phyloP scores from a whole-genome alignment of 2,797 vertebrate genomes.

The Cyclura pinguis region DNA sequence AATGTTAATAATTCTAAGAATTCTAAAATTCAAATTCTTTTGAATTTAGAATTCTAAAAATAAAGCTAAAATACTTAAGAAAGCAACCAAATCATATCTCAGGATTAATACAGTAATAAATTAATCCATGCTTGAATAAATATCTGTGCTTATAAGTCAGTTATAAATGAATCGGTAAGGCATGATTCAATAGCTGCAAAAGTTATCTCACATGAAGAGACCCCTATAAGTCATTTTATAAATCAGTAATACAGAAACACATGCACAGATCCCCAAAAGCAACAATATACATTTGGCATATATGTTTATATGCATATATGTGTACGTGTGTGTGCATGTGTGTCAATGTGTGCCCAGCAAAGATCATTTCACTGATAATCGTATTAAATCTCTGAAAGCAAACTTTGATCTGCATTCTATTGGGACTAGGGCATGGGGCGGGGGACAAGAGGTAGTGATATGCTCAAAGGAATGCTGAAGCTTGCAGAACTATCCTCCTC shows the following conservation, averaged over 20 bases:
- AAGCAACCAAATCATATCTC: not conserved
- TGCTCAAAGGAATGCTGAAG: not conserved
- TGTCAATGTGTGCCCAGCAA: not conserved
- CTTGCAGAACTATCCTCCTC: not conserved
- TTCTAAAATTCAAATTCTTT: too few relatives aligned
- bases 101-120: not conserved
- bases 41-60: too few relatives aligned
- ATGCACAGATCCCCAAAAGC: not conserved
- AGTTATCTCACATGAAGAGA: not conserved
- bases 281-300: not conserved
- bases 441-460: not conserved
- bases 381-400: too few relatives aligned
- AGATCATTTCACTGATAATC: not conserved
- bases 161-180: not conserved
- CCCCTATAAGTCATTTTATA: not conserved
- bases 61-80: not conserved
- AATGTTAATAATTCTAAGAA: too few relatives aligned
- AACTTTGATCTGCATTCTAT: too few relatives aligned
- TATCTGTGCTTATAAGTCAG: not conserved
- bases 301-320: not conserved
- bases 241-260: not conserved
- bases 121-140: not conserved
- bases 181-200: not conserved
- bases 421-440: too few relatives aligned
- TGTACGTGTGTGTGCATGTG: too few relatives aligned